Percentiles rank a stretch among this genome's conserved stretches.
Evolutionary conservation across 1,140 invertebrate species (phyloP).

Genomic region (Rhynchophorus ferrugineus): DNA sequence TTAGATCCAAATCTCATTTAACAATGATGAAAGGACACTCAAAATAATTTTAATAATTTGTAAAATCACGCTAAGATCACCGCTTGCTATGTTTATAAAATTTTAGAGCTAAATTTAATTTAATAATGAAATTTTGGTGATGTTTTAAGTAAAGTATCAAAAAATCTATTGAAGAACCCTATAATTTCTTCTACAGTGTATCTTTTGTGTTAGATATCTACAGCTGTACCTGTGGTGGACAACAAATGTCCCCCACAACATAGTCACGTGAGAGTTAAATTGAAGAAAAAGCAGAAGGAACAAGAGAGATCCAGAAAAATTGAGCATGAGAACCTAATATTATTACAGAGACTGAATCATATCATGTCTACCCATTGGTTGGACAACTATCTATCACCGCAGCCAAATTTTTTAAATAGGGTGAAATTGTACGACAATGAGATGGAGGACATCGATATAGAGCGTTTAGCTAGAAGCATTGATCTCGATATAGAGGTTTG

Average conservation of each 20-base stretch:
- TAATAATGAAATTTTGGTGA: too few relatives aligned
- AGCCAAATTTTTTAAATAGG: constrained; percentile 36
- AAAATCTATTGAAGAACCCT: too few relatives aligned
- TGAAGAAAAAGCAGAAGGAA: constrained; percentile 52
- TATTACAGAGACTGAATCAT: constrained; percentile 46
- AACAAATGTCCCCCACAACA: constrained; percentile 42
- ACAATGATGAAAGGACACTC: too few relatives aligned
- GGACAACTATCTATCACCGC: constrained; percentile 47
- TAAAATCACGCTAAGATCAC: too few relatives aligned
- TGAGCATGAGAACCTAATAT: constrained; percentile 48
- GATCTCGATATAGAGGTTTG: constrained; percentile 1
- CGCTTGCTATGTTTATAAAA: too few relatives aligned
- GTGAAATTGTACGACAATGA: constrained; percentile 11
- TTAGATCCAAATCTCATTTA: too few relatives aligned
- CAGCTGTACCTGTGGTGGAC: constrained; percentile 51
- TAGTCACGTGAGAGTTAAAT: constrained; percentile 48
- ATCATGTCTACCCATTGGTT: constrained; percentile 49
- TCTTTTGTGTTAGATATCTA: constrained; percentile 44
- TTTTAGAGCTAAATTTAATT: too few relatives aligned
- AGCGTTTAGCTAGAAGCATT: neutral
- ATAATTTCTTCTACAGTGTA: too few relatives aligned
- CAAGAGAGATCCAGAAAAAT: constrained; percentile 46
- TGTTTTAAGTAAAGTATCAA: too few relatives aligned
- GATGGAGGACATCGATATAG: constrained; percentile 7
- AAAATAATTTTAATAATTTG: too few relatives aligned